Percentiles rank a stretch among this genome's conserved stretches.
These are phyloP conservation scores for Cassiopea xamachana DNA, from an alignment of 30 jellyfish, hydroid and myxozoan species.

Conservation along the genomic window DNA sequence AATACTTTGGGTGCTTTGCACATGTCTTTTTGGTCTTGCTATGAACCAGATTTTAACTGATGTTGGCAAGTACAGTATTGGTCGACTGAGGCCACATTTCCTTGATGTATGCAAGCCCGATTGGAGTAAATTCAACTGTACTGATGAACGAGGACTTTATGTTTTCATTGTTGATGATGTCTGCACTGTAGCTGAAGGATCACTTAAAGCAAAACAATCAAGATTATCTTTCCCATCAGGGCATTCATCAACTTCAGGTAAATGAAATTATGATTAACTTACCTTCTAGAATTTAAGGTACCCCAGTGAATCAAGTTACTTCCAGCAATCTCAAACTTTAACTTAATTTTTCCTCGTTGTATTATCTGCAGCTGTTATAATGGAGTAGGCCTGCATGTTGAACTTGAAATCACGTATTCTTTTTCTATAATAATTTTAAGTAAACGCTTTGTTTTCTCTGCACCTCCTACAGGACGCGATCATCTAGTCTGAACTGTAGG, in stretches of 20 bases:
- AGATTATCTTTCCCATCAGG: conserved; percentile 97
- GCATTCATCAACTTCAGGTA: conserved; percentile 90
- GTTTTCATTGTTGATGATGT: conserved; percentile 72
- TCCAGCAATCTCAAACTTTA: too few species aligned
- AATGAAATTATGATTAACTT: not conserved
- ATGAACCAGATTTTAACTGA: conserved; percentile 77
- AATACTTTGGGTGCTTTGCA: conserved; percentile 41
- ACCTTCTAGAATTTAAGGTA: too few species aligned
- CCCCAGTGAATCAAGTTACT: too few species aligned
- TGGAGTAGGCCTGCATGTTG: too few species aligned
- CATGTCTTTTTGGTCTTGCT: conserved; percentile 76
- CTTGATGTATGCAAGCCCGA: conserved; percentile 88
- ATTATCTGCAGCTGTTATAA: too few species aligned
- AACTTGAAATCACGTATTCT: too few species aligned
- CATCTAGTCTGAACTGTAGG: too few species aligned
- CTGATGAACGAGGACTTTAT: conserved; percentile 60
- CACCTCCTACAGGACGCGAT: too few species aligned
- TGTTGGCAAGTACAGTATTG: conserved; percentile 88
- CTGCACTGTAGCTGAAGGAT: conserved; percentile 65
- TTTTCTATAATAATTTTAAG: too few species aligned
- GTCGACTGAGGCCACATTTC: conserved; percentile 93
- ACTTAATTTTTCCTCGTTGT: too few species aligned
- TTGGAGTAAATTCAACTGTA: conserved; percentile 83
- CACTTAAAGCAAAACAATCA: conserved; percentile 62
- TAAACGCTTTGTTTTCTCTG: too few species aligned